Conservation (phyloP, 2,113 vertebrate genomes). For the Scortum barcoo region DNA sequence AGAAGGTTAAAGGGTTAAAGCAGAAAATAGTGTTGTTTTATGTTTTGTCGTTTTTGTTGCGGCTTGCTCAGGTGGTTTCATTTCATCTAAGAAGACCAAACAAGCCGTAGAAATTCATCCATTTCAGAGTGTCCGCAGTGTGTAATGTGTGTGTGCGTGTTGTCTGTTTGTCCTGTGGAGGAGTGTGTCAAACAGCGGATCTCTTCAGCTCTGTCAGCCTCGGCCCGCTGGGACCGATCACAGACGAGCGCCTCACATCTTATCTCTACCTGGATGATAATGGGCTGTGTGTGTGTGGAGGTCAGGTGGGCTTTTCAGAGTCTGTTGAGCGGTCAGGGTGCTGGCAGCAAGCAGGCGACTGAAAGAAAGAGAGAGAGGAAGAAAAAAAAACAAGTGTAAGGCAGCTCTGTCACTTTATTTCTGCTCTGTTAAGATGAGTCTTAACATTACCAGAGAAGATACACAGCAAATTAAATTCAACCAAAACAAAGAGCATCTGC, state of each 20-base stretch:
- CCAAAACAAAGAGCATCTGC: slow-evolving; percentile 32
- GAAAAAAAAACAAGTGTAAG: neutral
- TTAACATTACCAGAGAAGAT: neutral
- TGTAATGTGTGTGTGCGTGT: slow-evolving; percentile 19
- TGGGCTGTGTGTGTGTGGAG: slow-evolving; percentile 14
- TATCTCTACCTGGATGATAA: slow-evolving; percentile 59
- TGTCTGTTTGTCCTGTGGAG: slow-evolving; percentile 30
- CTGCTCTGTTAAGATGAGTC: neutral
- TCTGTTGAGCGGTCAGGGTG: slow-evolving; percentile 34
- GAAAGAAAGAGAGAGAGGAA: neutral
- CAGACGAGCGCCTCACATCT: slow-evolving; percentile 31
- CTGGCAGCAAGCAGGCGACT: neutral
- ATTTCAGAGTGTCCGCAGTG: neutral
- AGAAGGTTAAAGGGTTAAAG: too few species aligned
- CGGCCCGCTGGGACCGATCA: slow-evolving; percentile 50
- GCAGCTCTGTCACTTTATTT: neutral
- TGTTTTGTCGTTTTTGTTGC: neutral
- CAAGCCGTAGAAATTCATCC: neutral
- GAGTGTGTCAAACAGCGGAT: slow-evolving; percentile 43
- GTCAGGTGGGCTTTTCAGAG: slow-evolving; percentile 60
- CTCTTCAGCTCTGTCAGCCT: slow-evolving; percentile 50
- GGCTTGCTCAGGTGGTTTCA: neutral
- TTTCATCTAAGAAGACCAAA: neutral
- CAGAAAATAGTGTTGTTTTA: neutral
- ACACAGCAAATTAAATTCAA: neutral